phyloP scores from a whole-genome alignment of 2,888 invertebrate genomes.

The Polyommatus icarus region DNA sequence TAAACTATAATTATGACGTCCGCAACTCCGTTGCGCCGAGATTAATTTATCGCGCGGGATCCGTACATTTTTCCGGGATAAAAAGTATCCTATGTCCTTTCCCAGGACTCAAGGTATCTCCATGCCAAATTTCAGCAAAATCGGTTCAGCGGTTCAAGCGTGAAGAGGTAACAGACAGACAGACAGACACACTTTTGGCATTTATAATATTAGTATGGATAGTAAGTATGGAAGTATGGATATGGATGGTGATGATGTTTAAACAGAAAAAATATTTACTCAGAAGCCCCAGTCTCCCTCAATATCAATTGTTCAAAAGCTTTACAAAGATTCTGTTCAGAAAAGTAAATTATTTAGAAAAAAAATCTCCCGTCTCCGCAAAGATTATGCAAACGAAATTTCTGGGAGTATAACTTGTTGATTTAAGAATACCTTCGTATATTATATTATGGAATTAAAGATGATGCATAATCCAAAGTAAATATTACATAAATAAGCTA shows the following conservation, averaged over 20 bases:
- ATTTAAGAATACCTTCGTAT: constrained; percentile 34
- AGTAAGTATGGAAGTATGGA: too few relatives aligned
- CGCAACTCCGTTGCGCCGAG: too few relatives aligned
- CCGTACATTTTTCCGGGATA: too few relatives aligned
- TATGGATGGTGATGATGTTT: neutral
- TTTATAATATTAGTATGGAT: too few relatives aligned
- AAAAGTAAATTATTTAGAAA: constrained; percentile 60
- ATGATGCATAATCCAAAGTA: neutral
- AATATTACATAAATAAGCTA: neutral
- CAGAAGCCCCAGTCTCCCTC: constrained; percentile 13
- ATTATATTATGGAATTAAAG: constrained; percentile 33
- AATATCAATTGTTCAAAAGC: constrained; percentile 37
- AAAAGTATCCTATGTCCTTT: too few relatives aligned
- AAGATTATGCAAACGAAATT: constrained; percentile 55
- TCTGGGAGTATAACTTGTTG: constrained; percentile 38
- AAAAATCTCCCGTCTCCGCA: constrained; percentile 47
- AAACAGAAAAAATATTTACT: neutral
- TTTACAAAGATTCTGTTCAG: constrained; percentile 41
- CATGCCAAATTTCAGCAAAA: too few relatives aligned
- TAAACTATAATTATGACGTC: too few relatives aligned
- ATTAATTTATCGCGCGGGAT: too few relatives aligned
- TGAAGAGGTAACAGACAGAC: too few relatives aligned
- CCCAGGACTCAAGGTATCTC: too few relatives aligned
- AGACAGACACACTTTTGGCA: too few relatives aligned
- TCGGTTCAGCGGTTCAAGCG: too few relatives aligned